Evolutionary conservation across 2,113 vertebrate genomes (phyloP).

Genomic region (Nothocercus nigrocapillus): DNA sequence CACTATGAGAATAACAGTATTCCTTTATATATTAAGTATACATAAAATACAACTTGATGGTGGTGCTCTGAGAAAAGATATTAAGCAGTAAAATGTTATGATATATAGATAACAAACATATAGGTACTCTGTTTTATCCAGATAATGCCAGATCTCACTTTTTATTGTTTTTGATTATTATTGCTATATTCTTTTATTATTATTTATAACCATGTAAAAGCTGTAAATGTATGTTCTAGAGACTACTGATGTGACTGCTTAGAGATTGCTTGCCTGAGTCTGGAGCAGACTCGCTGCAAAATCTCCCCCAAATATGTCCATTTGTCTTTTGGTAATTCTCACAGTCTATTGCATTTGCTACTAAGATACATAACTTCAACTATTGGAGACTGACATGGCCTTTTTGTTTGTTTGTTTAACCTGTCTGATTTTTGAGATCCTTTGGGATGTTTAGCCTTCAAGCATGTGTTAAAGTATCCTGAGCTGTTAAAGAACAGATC

Average conservation of each 20-base stretch:
- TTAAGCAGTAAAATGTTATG: neutral
- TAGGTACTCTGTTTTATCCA: neutral
- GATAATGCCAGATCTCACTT: neutral
- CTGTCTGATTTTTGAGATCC: conserved; percentile 33
- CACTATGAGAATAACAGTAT: fast-evolving
- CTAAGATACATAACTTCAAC: neutral
- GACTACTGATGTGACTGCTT: neutral
- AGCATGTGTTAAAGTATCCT: conserved; percentile 8
- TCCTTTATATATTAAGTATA: no score
- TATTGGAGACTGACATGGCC: neutral
- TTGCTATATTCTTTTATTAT: neutral
- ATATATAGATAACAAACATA: neutral
- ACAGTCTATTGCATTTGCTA: conserved; percentile 7
- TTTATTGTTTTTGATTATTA: no score
- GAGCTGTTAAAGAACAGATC: conserved; percentile 37
- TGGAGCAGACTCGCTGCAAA: neutral
- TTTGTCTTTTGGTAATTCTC: neutral
- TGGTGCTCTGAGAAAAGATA: neutral
- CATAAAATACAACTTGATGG: no score
- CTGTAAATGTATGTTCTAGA: neutral
- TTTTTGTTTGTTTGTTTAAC: neutral
- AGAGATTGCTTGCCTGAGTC: neutral
- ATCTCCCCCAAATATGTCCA: neutral
- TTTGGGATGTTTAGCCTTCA: conserved; percentile 51
- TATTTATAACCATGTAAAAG: neutral